Evolutionary conservation across 1,140 invertebrate species (phyloP).

Genomic region (Ostrea denselamellosa): DNA sequence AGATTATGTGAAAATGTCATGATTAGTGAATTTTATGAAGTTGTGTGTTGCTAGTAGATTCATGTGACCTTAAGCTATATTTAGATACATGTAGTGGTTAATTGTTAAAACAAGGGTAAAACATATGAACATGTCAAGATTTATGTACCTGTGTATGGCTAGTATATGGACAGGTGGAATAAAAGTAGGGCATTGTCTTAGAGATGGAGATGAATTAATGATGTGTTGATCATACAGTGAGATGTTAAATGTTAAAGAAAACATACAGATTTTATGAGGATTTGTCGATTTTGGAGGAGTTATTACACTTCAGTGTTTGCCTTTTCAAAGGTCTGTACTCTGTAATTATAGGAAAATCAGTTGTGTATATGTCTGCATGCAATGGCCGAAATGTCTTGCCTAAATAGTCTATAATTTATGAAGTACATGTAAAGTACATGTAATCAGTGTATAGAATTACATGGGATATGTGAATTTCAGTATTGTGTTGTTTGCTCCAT

Average conservation of each 20-base stretch:
- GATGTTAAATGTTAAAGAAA: background rate
- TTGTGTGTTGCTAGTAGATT: background rate
- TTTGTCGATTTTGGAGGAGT: background rate
- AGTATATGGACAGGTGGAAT: background rate
- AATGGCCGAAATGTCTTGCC: background rate
- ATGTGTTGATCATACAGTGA: background rate
- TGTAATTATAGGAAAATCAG: background rate
- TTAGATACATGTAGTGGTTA: background rate
- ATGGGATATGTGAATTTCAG: no score
- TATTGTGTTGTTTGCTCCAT: no score
- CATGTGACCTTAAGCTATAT: background rate
- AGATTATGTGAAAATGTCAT: background rate
- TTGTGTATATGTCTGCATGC: background rate
- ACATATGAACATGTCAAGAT: background rate
- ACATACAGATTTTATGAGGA: slow-evolving; percentile 12
- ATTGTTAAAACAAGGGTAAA: background rate
- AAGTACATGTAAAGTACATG: no score
- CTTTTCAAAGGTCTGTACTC: background rate
- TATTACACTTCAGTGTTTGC: background rate
- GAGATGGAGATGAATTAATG: background rate
- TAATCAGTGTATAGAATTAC: no score
- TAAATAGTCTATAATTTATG: no score
- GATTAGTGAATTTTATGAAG: background rate
- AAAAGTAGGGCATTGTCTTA: background rate
- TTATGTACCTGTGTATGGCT: background rate